Evolutionary conservation across 2,797 vertebrate species (phyloP).

Genomic region (Enteromius argenteus): DNA sequence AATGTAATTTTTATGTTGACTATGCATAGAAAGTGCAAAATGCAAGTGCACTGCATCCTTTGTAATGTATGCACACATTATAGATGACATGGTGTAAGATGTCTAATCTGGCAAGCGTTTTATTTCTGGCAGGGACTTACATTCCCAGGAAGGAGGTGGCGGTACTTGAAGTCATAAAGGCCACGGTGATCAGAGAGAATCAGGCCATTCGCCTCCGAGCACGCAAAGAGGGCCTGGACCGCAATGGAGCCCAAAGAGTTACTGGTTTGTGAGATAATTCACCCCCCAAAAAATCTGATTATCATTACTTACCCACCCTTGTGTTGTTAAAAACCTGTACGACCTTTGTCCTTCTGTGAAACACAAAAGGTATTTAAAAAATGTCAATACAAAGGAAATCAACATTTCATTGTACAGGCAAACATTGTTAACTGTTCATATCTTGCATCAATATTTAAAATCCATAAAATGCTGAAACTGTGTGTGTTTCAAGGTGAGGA

Average conservation of each 20-base stretch:
- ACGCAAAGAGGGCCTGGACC: constrained; percentile 87
- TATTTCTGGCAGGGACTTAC: constrained; percentile 82
- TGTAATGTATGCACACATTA: not conserved
- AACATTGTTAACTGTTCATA: not conserved
- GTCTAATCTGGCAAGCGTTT: not conserved
- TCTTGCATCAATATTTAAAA: not conserved
- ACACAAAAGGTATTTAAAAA: not conserved
- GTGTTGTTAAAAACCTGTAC: not conserved
- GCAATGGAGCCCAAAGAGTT: constrained; percentile 79
- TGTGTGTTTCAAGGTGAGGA: constrained; percentile 83
- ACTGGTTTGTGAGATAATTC: constrained; percentile 77
- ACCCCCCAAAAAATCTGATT: not conserved
- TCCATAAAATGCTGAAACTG: not conserved
- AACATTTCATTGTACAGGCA: not conserved
- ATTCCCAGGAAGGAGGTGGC: constrained; percentile 89
- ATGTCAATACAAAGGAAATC: not conserved
- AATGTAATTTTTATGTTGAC: not conserved
- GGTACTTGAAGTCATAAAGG: constrained; percentile 86
- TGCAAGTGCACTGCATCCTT: not conserved
- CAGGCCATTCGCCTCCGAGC: constrained; percentile 91
- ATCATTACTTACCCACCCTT: not conserved
- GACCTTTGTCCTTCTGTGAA: not conserved
- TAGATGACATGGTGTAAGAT: not conserved
- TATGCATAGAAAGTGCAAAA: not conserved
- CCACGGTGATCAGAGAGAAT: constrained; percentile 87